Percentiles rank a stretch among this genome's conserved stretches.
Evolutionary conservation across 2,113 vertebrate species (phyloP).

Genomic region (Cavia aperea): DNA sequence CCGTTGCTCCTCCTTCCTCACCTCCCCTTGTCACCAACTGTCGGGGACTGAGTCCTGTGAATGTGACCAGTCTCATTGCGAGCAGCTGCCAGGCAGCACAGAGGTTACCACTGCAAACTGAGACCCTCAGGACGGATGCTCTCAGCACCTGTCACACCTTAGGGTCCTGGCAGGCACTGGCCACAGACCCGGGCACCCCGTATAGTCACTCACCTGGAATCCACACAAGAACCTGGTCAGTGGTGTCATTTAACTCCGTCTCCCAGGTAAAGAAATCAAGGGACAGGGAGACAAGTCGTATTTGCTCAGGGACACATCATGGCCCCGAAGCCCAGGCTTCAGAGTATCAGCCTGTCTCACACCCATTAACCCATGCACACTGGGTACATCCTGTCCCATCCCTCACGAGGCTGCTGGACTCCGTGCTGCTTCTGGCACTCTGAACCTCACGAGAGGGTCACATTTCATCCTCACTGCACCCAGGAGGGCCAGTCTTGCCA

Average conservation of each 20-base stretch:
- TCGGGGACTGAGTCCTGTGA: not conserved
- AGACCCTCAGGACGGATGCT: not conserved
- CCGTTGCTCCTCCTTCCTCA: not conserved
- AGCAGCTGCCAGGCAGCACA: not conserved
- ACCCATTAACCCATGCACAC: too few relatives aligned
- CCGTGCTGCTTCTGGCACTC: not conserved
- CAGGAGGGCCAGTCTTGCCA: not conserved
- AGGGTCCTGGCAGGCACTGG: not conserved
- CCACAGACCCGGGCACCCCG: not conserved
- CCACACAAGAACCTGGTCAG: not conserved
- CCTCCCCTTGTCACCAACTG: not conserved
- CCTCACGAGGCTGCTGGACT: rapidly evolving
- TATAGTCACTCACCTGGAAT: not conserved
- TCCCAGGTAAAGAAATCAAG: not conserved
- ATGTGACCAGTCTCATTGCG: not conserved
- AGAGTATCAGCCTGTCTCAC: not conserved
- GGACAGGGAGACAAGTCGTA: not conserved
- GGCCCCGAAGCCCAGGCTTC: not conserved
- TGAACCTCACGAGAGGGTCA: too few relatives aligned
- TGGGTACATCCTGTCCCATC: not conserved
- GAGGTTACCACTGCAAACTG: too few relatives aligned
- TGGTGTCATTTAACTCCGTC: not conserved
- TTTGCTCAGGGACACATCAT: not conserved
- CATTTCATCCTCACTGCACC: not conserved
- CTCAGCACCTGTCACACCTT: not conserved